Conservation (phyloP, 53 echinoderm and acorn worm genomes). For the Apostichopus leukothele region DNA sequence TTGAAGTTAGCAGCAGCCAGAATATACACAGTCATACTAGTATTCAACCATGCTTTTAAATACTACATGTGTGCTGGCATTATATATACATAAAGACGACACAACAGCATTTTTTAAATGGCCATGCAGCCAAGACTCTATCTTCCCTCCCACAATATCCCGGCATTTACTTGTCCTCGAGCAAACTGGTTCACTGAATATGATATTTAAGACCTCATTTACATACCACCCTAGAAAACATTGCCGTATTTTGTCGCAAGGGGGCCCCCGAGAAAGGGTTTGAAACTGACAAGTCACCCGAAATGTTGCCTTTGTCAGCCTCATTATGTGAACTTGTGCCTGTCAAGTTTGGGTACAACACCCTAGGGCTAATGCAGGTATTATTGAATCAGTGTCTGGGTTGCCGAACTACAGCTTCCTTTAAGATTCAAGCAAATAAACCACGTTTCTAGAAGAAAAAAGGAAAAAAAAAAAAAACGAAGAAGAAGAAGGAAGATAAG, state of each 20-base stretch:
- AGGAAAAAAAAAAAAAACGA: too few relatives aligned
- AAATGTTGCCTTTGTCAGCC: conserved; percentile 33
- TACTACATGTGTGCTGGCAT: too few relatives aligned
- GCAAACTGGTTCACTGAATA: conserved; percentile 30
- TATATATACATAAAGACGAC: too few relatives aligned
- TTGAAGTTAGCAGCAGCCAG: too few relatives aligned
- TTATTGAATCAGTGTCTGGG: conserved; percentile 24
- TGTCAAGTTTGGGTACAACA: conserved; percentile 35
- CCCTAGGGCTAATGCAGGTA: conserved; percentile 31
- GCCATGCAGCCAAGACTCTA: too few relatives aligned
- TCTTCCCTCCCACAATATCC: neutral
- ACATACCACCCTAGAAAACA: conserved; percentile 26
- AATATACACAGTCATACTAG: too few relatives aligned
- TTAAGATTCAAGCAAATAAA: too few relatives aligned
- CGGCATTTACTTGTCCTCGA: conserved; percentile 20
- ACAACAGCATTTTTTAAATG: too few relatives aligned
- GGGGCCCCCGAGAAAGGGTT: conserved; percentile 12
- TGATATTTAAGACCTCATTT: conserved; percentile 48
- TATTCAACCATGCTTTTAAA: too few relatives aligned
- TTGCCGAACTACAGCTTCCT: too few relatives aligned
- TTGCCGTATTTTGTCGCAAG: conserved; percentile 18
- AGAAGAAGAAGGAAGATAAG: too few relatives aligned
- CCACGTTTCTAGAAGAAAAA: too few relatives aligned
- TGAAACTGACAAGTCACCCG: neutral
- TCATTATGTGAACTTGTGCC: conserved; percentile 30